Evolutionary conservation across 2,888 invertebrate species (phyloP).

Genomic region (Brenthis ino): DNA sequence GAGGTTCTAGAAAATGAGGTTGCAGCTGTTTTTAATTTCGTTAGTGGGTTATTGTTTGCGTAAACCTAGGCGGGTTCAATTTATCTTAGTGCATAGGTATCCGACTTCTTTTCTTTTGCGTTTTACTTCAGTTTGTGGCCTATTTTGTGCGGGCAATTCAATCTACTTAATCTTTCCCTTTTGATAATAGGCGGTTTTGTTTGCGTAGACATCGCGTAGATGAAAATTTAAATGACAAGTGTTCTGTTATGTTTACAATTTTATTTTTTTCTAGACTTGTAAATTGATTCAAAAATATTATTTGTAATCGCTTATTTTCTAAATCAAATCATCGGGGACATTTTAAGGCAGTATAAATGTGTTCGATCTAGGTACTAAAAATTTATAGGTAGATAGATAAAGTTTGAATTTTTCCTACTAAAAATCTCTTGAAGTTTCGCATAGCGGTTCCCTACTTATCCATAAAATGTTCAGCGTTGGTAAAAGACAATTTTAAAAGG

Average conservation of each 20-base stretch:
- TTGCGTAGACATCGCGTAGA: constrained; percentile 11
- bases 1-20: constrained; percentile 49
- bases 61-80: constrained; percentile 43
- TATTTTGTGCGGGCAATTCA: constrained; percentile 39
- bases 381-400: neutral
- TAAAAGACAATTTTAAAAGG: constrained; percentile 52
- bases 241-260: neutral
- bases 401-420: constrained; percentile 11
- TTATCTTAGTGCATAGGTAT: constrained; percentile 44
- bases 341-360: no score
- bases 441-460: constrained; percentile 22
- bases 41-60: constrained; percentile 57
- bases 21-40: constrained; percentile 58
- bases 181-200: constrained; percentile 23
- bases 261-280: no score
- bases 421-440: constrained; percentile 14
- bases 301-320: no score
- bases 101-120: constrained; percentile 40
- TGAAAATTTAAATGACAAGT: constrained; percentile 17
- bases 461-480: constrained; percentile 31
- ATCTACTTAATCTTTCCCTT: constrained; percentile 32
- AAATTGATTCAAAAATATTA: no score
- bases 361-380: no score
- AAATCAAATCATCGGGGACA: no score
- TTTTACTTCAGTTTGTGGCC: constrained; percentile 39